phyloP scores from a whole-genome alignment of 2,888 invertebrate species.

The Bhutanitis thaidina region DNA sequence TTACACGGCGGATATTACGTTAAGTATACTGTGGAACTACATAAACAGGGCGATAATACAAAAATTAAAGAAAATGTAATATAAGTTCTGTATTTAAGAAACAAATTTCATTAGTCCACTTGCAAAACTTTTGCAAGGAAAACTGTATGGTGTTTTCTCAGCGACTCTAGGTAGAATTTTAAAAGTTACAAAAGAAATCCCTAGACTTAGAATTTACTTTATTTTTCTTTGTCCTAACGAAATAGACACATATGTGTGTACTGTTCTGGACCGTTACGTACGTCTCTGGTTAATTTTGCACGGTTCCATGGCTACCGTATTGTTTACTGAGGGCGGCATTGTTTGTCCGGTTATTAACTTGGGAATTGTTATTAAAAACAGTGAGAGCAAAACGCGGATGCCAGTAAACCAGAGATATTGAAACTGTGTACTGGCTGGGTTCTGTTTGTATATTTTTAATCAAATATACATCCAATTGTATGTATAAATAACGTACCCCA shows the following conservation, averaged over 20 bases:
- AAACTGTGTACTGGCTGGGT: conserved; percentile 3
- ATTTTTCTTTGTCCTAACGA: conserved; percentile 1
- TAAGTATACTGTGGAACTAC: no score
- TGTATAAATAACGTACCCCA: not conserved
- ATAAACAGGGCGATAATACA: no score
- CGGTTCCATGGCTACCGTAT: conserved; percentile 41
- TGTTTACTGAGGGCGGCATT: conserved; percentile 43
- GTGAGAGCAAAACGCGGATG: conserved; percentile 28
- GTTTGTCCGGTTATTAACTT: conserved; percentile 57
- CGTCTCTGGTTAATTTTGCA: conserved; percentile 47
- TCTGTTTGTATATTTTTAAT: conserved; percentile 16
- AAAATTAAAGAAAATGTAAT: no score
- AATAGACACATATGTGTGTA: not conserved
- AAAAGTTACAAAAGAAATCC: not conserved
- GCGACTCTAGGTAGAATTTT: not conserved
- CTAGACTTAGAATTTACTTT: not conserved
- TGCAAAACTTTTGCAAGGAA: no score
- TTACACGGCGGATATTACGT: no score
- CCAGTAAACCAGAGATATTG: conserved; percentile 12
- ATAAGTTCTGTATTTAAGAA: no score
- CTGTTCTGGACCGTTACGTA: conserved; percentile 13
- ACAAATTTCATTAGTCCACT: no score
- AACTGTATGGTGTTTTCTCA: no score
- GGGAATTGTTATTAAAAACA: conserved; percentile 60
- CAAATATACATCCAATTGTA: not conserved